These are phyloP conservation scores for Gymnoscelis rufifasciata DNA, from an alignment of 2,888 invertebrate genomes.

Conservation along the genomic window DNA sequence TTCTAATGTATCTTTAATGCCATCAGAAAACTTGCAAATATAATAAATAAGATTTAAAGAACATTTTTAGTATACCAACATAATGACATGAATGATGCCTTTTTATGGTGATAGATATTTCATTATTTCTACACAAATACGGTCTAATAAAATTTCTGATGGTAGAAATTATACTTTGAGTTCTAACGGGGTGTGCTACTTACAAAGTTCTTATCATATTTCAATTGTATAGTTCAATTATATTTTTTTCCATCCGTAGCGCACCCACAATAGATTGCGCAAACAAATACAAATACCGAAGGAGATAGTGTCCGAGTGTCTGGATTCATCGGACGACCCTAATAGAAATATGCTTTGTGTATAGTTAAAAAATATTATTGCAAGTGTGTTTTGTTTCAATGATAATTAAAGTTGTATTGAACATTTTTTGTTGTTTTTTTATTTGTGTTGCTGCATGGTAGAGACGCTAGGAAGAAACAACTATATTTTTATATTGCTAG, in stretches of 20 bases:
- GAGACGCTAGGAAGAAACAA: constrained; percentile 26
- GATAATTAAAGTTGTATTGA: constrained; percentile 68
- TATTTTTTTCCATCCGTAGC: constrained; percentile 61
- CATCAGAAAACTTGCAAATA: too few species aligned
- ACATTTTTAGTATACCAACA: too few species aligned
- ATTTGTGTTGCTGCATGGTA: constrained; percentile 66
- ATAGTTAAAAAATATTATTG: constrained; percentile 38
- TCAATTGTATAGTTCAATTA: constrained; percentile 16
- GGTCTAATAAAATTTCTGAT: neutral
- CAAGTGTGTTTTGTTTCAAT: constrained; percentile 57
- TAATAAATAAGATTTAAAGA: too few species aligned
- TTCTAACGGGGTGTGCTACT: constrained; percentile 64
- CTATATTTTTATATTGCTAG: constrained; percentile 25
- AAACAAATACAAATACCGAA: constrained; percentile 73
- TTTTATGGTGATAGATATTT: too few species aligned
- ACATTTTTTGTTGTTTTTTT: constrained; percentile 58
- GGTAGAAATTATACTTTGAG: constrained; percentile 5
- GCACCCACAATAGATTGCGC: constrained; percentile 71
- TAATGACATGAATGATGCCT: too few species aligned
- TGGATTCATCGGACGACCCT: constrained; percentile 37
- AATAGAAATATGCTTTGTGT: constrained; percentile 57
- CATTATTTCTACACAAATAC: too few species aligned
- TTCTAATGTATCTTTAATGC: neutral
- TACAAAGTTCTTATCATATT: constrained; percentile 1
- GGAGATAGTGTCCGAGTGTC: constrained; percentile 53